These are phyloP conservation scores for Drosophila albomicans DNA, from an alignment of 1,140 invertebrate species.

Conservation along the genomic window DNA sequence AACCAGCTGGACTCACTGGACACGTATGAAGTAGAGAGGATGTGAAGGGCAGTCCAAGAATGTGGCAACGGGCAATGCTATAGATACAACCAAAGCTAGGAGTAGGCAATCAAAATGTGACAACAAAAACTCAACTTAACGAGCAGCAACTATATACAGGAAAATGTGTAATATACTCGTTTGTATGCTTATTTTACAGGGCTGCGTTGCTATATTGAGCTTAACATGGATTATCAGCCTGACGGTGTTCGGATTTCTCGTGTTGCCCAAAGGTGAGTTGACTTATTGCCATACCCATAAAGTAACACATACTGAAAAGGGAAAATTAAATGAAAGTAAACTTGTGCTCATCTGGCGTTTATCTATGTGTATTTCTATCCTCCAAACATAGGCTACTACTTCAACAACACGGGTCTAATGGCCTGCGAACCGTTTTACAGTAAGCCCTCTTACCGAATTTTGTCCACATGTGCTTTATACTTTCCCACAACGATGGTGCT, in stretches of 20 bases:
- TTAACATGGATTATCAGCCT: slow-evolving; percentile 93
- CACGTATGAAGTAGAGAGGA: background rate
- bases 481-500: slow-evolving; percentile 95
- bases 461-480: slow-evolving; percentile 93
- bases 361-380: slow-evolving; percentile 8
- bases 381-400: slow-evolving; percentile 89
- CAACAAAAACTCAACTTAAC: slow-evolving; percentile 14
- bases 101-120: slow-evolving; percentile 4
- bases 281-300: background rate
- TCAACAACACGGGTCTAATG: slow-evolving; percentile 92
- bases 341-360: slow-evolving; percentile 24
- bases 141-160: background rate
- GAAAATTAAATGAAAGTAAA: slow-evolving; percentile 20
- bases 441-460: slow-evolving; percentile 90
- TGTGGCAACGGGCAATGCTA: slow-evolving; percentile 20
- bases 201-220: slow-evolving; percentile 92
- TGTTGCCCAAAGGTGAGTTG: slow-evolving; percentile 89
- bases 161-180: background rate
- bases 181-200: slow-evolving; percentile 86
- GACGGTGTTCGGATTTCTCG: slow-evolving; percentile 91
- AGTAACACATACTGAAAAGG: background rate
- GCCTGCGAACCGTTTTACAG: slow-evolving; percentile 94
- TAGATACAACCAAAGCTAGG: background rate
- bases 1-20: slow-evolving; percentile 24
- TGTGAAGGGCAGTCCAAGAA: background rate